Base-by-base conservation (phyloP, 2,113 vertebrate genomes). In the Pseudopodoces humilis region DNA sequence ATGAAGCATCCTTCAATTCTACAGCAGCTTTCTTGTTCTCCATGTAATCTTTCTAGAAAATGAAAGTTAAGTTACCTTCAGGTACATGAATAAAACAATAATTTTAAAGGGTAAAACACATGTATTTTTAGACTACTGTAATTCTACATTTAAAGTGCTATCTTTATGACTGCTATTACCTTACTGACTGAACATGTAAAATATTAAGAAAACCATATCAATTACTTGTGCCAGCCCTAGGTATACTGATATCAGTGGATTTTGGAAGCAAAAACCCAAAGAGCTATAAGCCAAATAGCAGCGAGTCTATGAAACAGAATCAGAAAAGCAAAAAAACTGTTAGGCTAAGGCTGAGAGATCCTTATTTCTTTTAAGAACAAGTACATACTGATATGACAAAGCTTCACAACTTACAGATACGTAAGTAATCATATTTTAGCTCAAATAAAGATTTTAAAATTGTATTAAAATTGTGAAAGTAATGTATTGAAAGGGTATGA, bases 1-100 rank as follows among this genome's bases (percentile, higher is more conserved):
- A 98, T 84, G 99, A 98, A 90, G 98, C 97, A 97, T 99, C 99
- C 98, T 99, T 99, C 97, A 99, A 94, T 74, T 99, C 99, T 95
- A 98, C 97, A 91, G 98, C 95, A 92, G 96, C 95, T 85, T 98
- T 98, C 98, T 98, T 98, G 98, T 95, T 98, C 97, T 99, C 99
- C 99, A 99, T 99, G 98, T 98, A 98, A 95, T 97, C 97, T 85
- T 97, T 98, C 99, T 99, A 95, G 35, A 90, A 94, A 93, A 92
- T 9, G 41, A 94, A 96, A 94, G 41, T 14, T 90, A 25, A 20
- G 49, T 94, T 88, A 94, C 27, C n/a, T 37, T 78, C 79, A 56
- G 7, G 16, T 18, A 80, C 7, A 37, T 2, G 12, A 60, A n/a
- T 15, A 64, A 64, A 47, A 2, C 12, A 65, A 5, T 46, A 69